phyloP scores from a whole-genome alignment of 2,797 vertebrate species.

The Babyrousa celebensis region DNA sequence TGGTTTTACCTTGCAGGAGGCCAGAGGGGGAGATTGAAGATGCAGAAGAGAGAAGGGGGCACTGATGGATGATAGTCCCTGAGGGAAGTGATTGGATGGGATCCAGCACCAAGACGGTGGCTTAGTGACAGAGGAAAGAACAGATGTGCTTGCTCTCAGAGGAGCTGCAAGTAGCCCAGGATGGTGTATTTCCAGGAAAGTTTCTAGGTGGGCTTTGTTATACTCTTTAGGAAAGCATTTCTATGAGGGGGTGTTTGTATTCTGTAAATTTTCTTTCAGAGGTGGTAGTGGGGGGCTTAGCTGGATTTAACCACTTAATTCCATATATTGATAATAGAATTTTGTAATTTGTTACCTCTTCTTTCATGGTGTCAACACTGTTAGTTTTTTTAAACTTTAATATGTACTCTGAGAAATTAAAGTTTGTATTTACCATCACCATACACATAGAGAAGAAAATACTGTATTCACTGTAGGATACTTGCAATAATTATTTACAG shows the following conservation, averaged over 20 bases:
- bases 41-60: neutral
- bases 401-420: neutral
- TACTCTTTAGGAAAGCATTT: neutral
- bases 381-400: neutral
- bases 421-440: neutral
- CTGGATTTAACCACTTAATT: neutral
- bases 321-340: neutral
- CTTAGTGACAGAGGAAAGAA: neutral
- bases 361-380: neutral
- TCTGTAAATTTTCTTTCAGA: neutral
- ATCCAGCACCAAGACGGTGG: too few relatives aligned
- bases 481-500: neutral
- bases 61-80: neutral
- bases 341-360: neutral
- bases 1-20: neutral
- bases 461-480: neutral
- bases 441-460: neutral
- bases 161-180: neutral
- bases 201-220: neutral
- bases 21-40: neutral
- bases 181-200: neutral
- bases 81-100: neutral
- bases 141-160: neutral
- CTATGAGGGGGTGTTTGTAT: neutral
- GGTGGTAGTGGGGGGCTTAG: neutral